Evolutionary conservation across 2,797 vertebrate species (phyloP), one percentile per base, ranked within the genome.

Genomic region (Hirundo rustica): DNA sequence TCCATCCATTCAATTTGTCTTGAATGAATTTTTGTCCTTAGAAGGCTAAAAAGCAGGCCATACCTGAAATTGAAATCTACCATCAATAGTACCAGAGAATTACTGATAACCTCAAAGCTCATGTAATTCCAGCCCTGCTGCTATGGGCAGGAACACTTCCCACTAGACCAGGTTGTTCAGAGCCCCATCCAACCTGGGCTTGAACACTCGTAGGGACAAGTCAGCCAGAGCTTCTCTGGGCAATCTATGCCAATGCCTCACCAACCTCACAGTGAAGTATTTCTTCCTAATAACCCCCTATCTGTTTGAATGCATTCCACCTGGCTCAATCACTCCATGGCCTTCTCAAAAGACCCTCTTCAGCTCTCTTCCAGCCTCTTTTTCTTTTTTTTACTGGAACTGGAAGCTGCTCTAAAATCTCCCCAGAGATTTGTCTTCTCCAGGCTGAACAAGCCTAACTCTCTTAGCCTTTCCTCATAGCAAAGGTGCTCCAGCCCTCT

Each of bases 21-120:
- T 93, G 62, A 93, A 66, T 72, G 23, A 92, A 32, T 67, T 53
- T 77, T 82, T 90, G 64, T 89, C 45, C 30, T 81, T 72, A 44
- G 29, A 93, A 95, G 48, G 94, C 82, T 48, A 93, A 92, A 87
- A 42, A 84, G 21, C 40, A 44, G 36, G 38, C 86, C 65, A 47
- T 40, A 48, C 58, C 72, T 87, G 51, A 93, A 93, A 50, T 26
- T 42, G 34, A 93, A 42, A 6, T 40, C 21, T 78, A 60, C 44
- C 19, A 3, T 89, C 82, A 83, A 61, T 61, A 79, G 25, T 58
- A n/a, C 16, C 30, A 40, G 60, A 61, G 65, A 85, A 78, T 51
- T 60, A 88, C 62, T 1, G 34, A 53, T 23, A 66, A 51, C 67
- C 75, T 55, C 57, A 68, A 75, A 82, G 27, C 18, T 68, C 48